Base-by-base conservation (phyloP, 2,797 vertebrate species). In the Notolepis coatsorum region DNA sequence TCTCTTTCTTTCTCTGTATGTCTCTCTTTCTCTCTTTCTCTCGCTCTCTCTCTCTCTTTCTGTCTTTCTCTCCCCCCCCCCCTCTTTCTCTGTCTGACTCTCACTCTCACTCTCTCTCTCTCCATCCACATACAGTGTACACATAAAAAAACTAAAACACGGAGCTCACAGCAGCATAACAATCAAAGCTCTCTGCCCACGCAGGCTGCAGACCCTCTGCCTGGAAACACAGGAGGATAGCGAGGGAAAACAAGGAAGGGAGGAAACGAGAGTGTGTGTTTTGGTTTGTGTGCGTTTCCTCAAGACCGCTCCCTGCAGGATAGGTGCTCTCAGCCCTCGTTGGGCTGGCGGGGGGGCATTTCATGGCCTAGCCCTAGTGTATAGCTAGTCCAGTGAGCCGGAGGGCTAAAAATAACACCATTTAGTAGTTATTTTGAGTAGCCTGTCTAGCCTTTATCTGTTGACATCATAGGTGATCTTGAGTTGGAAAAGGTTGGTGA, bases 341-440 rank as follows among this genome's bases (percentile, higher is more conserved):
- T 75, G 73, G 54, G 50, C 15, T 0, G 57, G 37, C 4, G 4
- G 23, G 45, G 48, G 20, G 21, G 2, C 5, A 71, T 63, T 68
- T 71, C 52, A 51, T n/a, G n/a, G n/a, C n/a, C n/a, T n/a, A n/a
- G n/a, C n/a, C n/a, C n/a, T n/a, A n/a, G n/a, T n/a, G n/a, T n/a
- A 43, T 68, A 52, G 30, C 13, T 68, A 52, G 30, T 12, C 60
- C 3, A 33, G 43, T 21, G 7, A 63, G 61, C 65, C 9, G 17
- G 37, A 8, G 38, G 63, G 75, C 63, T 61, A 51, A 63, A 75
- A 73, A 76, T 27, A 62, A 39, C 23, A 35, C 55, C 27, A n/a
- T n/a, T n/a, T n/a, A n/a, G n/a, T n/a, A n/a, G n/a, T n/a, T n/a
- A n/a, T n/a, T n/a, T n/a, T n/a, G n/a, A n/a, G n/a, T n/a, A n/a